A percentile compares a stretch with the other conserved stretches of the same genome.
Conservation (phyloP, 2,797 vertebrate species). For the Acanthurus lineatus region DNA sequence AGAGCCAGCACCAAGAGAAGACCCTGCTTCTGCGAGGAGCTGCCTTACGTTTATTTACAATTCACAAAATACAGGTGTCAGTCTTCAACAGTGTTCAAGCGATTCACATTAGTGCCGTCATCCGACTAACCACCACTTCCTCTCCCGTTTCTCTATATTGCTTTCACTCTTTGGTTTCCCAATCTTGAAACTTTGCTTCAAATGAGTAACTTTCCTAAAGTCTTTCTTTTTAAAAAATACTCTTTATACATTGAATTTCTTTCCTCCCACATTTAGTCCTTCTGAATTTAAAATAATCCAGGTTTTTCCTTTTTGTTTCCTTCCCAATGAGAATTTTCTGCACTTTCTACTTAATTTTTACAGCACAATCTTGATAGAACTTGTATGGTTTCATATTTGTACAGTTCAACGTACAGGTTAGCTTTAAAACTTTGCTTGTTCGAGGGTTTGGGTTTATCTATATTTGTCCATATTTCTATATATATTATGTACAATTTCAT, state of each 20-base stretch:
- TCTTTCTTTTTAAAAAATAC: conserved; percentile 13
- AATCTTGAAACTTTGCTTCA: conserved; percentile 29
- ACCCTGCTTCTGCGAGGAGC: conserved; percentile 87
- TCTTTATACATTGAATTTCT: not conserved
- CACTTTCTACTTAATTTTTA: conserved; percentile 11
- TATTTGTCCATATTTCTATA: conserved; percentile 20
- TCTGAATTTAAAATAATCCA: conserved; percentile 21
- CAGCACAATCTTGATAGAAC: conserved; percentile 33
- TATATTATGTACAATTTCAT: conserved; percentile 37
- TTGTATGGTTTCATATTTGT: conserved; percentile 9
- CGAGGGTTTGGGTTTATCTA: not conserved
- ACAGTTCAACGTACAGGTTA: conserved; percentile 24
- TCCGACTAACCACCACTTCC: conserved; percentile 17
- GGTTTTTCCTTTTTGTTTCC: conserved; percentile 4
- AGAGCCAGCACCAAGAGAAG: conserved; percentile 83
- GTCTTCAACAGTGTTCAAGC: conserved; percentile 62
- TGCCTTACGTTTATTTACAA: conserved; percentile 83
- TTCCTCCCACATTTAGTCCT: not conserved
- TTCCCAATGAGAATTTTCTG: conserved; percentile 8
- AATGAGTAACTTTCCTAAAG: conserved; percentile 30
- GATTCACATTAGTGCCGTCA: conserved; percentile 58
- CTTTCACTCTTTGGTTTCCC: conserved; percentile 71
- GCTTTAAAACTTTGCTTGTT: conserved; percentile 32
- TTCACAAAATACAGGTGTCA: conserved; percentile 76
- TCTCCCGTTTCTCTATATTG: not conserved